Evolutionary conservation across 2,113 vertebrate species (phyloP).

Genomic region (Tachuris rubrigastra): DNA sequence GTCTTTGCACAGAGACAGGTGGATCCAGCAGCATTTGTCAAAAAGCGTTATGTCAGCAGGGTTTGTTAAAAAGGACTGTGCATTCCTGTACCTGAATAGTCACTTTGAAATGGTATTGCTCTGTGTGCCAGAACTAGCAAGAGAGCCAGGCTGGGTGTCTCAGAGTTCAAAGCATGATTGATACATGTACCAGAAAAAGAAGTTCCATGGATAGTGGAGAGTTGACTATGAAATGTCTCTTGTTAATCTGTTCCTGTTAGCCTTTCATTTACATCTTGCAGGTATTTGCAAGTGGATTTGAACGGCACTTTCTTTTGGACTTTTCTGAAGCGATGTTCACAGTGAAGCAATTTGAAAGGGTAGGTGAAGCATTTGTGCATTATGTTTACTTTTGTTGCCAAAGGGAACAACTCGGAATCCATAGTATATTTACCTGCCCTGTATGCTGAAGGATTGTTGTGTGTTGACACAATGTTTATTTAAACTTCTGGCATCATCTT

Average conservation of each 20-base stretch:
- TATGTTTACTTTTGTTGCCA: neutral
- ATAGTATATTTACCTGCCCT: neutral
- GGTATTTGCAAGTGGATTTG: conserved; percentile 83
- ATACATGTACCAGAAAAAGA: neutral
- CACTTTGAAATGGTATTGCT: neutral
- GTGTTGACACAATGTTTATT: neutral
- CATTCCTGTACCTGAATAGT: neutral
- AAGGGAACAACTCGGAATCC: neutral
- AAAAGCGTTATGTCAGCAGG: neutral
- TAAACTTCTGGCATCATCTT: neutral
- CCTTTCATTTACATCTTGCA: conserved; percentile 52
- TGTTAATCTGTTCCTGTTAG: neutral
- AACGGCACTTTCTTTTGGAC: conserved; percentile 76
- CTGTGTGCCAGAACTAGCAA: neutral
- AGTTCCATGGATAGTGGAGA: neutral
- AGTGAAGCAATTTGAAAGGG: conserved; percentile 94
- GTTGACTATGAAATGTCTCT: neutral
- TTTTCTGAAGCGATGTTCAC: conserved; percentile 90
- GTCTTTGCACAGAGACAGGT: neutral
- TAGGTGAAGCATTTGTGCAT: conserved; percentile 47
- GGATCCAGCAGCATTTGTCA: neutral
- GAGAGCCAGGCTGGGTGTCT: neutral
- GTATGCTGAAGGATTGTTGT: neutral
- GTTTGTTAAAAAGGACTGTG: neutral
- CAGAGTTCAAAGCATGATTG: neutral